Evolutionary conservation across 2,888 invertebrate species (phyloP).

Genomic region (Achlya flavicornis): DNA sequence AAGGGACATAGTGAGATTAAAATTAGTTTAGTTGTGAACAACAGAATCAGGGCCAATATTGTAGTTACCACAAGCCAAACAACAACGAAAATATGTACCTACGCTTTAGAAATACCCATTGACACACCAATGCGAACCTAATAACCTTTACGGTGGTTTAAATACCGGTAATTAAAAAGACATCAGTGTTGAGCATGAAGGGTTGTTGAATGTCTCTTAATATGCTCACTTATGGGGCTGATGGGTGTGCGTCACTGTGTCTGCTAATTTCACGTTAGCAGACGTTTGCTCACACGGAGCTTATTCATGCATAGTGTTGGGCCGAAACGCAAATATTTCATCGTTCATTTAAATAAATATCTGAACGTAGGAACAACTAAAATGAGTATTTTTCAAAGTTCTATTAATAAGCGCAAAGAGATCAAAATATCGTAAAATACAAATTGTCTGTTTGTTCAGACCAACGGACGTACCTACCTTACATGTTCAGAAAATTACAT

Average conservation of each 20-base stretch:
- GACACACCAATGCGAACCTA: background rate
- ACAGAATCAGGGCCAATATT: too few species aligned
- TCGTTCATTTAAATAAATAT: background rate
- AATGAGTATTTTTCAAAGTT: too few species aligned
- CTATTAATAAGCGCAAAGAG: too few species aligned
- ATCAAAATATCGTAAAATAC: too few species aligned
- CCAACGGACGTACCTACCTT: too few species aligned
- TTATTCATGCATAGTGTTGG: constrained; percentile 34
- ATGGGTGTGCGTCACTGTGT: constrained; percentile 36
- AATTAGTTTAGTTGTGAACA: too few species aligned
- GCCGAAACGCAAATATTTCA: constrained; percentile 13
- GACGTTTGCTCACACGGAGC: constrained; percentile 53
- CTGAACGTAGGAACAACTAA: background rate
- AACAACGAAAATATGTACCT: too few species aligned
- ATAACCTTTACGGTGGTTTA: constrained; percentile 1
- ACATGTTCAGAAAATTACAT: too few species aligned
- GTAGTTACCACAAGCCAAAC: too few species aligned
- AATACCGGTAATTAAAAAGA: constrained; percentile 51
- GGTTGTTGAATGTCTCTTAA: constrained; percentile 51
- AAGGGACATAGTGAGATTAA: too few species aligned
- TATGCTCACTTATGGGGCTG: constrained; percentile 47
- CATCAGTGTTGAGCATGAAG: constrained; percentile 40
- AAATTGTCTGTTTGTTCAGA: too few species aligned
- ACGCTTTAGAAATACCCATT: background rate
- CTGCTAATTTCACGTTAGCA: constrained; percentile 54